Percentiles rank a stretch among this genome's conserved stretches.
Conservation (phyloP, 1,140 invertebrate species). For the Arion vulgaris region DNA sequence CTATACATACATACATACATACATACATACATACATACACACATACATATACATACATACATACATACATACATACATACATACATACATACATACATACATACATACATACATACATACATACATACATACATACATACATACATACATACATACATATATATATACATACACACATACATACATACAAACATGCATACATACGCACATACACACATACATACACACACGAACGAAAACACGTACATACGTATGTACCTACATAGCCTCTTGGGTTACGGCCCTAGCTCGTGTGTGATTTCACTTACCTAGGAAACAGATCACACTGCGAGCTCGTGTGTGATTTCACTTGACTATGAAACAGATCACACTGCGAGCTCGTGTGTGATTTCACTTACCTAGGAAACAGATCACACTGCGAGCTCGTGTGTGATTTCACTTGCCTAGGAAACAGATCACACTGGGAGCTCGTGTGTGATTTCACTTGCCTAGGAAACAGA, state of each 20-base stretch:
- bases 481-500: too few species aligned
- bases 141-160: background rate
- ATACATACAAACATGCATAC: constrained; percentile 5
- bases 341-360: too few species aligned
- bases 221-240: constrained; percentile 1
- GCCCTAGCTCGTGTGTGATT: too few species aligned
- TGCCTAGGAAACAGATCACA: too few species aligned
- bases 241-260: background rate
- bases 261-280: too few species aligned
- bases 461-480: too few species aligned
- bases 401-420: too few species aligned
- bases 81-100: constrained; percentile 1
- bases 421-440: too few species aligned
- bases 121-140: constrained; percentile 24
- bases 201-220: background rate
- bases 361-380: too few species aligned
- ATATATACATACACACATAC: constrained; percentile 16
- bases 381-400: too few species aligned
- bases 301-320: too few species aligned
- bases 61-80: constrained; percentile 16
- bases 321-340: too few species aligned
- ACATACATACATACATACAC: background rate
- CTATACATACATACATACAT: background rate
- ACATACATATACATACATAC: background rate
- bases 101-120: background rate